Evolutionary conservation across 2,113 vertebrate species (phyloP), one percentile per base, ranked within the genome.

Genomic region (Hypanus sabinus): DNA sequence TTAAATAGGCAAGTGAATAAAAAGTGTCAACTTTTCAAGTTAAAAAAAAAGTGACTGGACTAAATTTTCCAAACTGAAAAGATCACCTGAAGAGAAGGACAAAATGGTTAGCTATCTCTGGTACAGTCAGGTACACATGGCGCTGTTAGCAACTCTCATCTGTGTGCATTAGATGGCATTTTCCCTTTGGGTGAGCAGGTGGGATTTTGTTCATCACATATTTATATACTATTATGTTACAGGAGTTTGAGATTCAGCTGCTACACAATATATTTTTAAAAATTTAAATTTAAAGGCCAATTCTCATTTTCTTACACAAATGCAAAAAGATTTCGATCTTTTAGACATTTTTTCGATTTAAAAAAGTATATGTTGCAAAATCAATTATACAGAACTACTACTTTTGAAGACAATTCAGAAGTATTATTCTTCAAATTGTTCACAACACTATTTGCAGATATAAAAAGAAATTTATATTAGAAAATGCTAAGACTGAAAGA

Each of bases 101-200:
- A 93, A 93, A 93, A 71, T 88, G 68, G 65, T 93, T 93, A 73
- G 68, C 91, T 73, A 70, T 73, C 24, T 10, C 70, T 30, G 8
- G 68, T 16, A 38, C 5, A 24, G 68, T 71, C 90, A 92, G 90
- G 65, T 92, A 68, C 38, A 93, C 38, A 93, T 93, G 46, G 71
- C 91, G 68, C 24, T 73, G 38, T 92, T 65, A 46, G 71, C 65
- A 68, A 65, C 90, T 92, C 90, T 92, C 38, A 71, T 92, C 62
- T 46, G 9, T 92, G 36, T 93, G 33, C 36, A 73, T n/a, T 93
- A 68, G 91, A 46, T 73, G n/a, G 71, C 71, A 93, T 93, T 93
- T 55, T 93, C 68, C 68, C 91, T 93, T 73, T 65, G 70, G 38
- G 3, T 73, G 91, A 93, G 91, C 68, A 93, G 70, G 68, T 93